Evolutionary conservation across 2,888 invertebrate species (phyloP).

Genomic region (Imbricaverruca yamaguchii): DNA sequence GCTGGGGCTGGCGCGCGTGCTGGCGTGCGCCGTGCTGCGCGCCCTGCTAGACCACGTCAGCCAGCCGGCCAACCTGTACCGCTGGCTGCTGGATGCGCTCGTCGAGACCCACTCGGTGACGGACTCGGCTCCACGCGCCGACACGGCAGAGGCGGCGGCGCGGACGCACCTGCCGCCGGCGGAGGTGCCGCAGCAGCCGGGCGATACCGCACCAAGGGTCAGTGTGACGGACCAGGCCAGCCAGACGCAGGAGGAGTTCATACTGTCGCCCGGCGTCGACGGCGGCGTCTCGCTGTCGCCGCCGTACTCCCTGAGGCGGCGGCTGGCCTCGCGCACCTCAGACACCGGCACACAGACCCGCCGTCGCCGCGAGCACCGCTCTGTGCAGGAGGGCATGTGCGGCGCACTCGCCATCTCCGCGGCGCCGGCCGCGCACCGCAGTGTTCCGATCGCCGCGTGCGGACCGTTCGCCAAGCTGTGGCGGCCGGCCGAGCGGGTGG

Average conservation of each 20-base stretch:
- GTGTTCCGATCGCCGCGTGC: neutral
- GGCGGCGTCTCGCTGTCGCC: neutral
- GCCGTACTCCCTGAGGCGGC: neutral
- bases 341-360: neutral
- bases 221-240: neutral
- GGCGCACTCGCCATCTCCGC: neutral
- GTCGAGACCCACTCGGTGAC: neutral
- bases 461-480: slow-evolving; percentile 20
- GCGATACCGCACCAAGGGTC: neutral
- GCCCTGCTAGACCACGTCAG: neutral
- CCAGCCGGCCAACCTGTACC: neutral
- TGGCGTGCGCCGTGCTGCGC: neutral
- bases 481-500: neutral
- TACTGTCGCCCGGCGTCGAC: neutral
- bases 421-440: neutral
- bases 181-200: neutral
- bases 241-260: neutral
- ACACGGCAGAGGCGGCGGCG: neutral
- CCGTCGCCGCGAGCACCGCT: neutral
- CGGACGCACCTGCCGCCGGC: neutral
- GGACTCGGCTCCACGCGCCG: neutral
- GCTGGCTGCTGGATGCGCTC: slow-evolving; percentile 6
- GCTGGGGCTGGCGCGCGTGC: neutral
- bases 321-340: neutral
- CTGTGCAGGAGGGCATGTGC: neutral